These are phyloP conservation scores for Electrophaes corylata DNA, from an alignment of 2,888 invertebrate genomes.

Conservation along the genomic window DNA sequence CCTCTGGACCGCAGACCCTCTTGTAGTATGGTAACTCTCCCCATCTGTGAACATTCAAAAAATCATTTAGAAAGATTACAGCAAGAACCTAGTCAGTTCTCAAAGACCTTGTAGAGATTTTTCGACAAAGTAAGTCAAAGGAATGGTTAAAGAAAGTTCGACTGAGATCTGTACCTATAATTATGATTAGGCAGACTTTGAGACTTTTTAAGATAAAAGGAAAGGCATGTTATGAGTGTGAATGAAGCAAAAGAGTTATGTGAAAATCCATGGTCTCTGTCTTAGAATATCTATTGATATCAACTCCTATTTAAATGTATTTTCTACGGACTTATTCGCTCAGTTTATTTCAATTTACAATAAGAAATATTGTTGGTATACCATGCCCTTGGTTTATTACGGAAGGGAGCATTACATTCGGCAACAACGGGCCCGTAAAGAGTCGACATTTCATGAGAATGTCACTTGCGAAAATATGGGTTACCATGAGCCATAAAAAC, in stretches of 20 bases:
- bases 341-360: conserved; percentile 18
- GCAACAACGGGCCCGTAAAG: conserved; percentile 33
- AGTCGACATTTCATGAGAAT: conserved; percentile 37
- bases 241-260: no score
- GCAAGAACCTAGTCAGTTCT: no score
- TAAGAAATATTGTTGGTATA: conserved; percentile 29
- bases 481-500: conserved; percentile 1
- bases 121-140: no score
- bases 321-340: background rate
- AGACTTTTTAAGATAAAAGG: no score
- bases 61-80: no score
- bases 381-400: conserved; percentile 37
- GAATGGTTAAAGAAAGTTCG: no score
- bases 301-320: background rate
- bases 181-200: no score
- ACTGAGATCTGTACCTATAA: no score
- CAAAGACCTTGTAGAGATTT: no score
- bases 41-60: conserved; percentile 53
- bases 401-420: conserved; percentile 32
- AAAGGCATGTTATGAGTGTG: no score
- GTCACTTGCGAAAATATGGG: conserved; percentile 44
- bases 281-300: no score
- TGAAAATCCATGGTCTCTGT: no score
- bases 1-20: conserved; percentile 73
- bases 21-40: conserved; percentile 75